Evolutionary conservation across 2,113 vertebrate species (phyloP).

Genomic region (Lophochroa leadbeateri): DNA sequence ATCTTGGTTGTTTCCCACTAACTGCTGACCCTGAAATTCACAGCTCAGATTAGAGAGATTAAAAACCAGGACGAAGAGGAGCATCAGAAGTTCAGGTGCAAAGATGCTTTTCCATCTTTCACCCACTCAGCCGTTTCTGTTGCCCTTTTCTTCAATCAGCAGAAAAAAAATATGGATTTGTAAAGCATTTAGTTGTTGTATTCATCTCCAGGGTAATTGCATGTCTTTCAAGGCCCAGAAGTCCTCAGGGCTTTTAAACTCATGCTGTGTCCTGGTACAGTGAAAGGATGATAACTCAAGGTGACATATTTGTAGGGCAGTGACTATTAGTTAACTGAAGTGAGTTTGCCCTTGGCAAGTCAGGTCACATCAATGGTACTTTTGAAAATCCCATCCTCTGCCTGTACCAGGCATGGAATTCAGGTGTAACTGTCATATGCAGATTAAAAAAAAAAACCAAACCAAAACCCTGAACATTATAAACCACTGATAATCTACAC

Average conservation of each 20-base stretch:
- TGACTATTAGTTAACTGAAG: not conserved
- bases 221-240: not conserved
- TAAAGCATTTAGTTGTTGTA: not conserved
- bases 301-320: not conserved
- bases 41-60: not conserved
- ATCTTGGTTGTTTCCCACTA: not conserved
- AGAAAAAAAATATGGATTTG: not conserved
- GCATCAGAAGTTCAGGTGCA: not conserved
- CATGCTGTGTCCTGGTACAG: not conserved
- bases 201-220: not conserved
- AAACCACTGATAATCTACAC: not conserved
- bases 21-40: not conserved
- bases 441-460: not conserved
- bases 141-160: not conserved
- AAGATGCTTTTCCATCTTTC: not conserved
- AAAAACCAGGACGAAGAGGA: not conserved
- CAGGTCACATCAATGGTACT: not conserved
- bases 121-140: not conserved
- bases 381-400: not conserved
- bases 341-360: not conserved
- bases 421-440: not conserved
- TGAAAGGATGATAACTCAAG: not conserved
- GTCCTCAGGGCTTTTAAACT: not conserved
- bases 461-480: not conserved
- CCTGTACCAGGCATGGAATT: not conserved